phyloP scores from a whole-genome alignment of 2,797 vertebrate genomes.

The Pitangus sulphuratus region DNA sequence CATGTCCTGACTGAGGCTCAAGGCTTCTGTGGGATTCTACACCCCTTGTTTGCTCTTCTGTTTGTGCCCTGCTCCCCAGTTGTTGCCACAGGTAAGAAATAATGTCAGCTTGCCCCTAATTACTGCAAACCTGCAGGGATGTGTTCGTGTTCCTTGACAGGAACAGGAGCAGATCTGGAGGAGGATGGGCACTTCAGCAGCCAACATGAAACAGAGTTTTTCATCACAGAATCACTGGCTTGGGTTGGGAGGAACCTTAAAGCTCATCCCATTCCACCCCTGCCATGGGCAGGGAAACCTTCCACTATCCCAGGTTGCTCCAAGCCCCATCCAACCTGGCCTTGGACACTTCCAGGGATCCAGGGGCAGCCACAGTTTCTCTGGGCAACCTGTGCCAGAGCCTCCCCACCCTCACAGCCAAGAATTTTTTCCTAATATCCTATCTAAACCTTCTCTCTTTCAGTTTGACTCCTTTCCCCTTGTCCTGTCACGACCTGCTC shows the following conservation, averaged over 20 bases:
- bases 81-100: neutral
- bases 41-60: neutral
- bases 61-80: neutral
- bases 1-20: neutral
- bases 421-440: neutral
- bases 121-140: neutral
- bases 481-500: fast-evolving
- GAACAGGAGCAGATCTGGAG: neutral
- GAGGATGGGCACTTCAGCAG: neutral
- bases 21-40: neutral
- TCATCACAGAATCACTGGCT: neutral
- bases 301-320: neutral
- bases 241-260: neutral
- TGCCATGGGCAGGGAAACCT: neutral
- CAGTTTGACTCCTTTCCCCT: neutral
- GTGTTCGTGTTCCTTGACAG: fast-evolving
- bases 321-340: neutral
- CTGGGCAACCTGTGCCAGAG: neutral
- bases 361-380: neutral
- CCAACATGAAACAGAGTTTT: neutral
- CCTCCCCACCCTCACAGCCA: fast-evolving
- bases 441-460: neutral
- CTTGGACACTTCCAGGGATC: neutral
- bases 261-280: neutral
- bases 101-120: neutral